These are phyloP conservation scores for Scatophagus argus DNA, from an alignment of 2,113 vertebrate species.

Conservation along the genomic window DNA sequence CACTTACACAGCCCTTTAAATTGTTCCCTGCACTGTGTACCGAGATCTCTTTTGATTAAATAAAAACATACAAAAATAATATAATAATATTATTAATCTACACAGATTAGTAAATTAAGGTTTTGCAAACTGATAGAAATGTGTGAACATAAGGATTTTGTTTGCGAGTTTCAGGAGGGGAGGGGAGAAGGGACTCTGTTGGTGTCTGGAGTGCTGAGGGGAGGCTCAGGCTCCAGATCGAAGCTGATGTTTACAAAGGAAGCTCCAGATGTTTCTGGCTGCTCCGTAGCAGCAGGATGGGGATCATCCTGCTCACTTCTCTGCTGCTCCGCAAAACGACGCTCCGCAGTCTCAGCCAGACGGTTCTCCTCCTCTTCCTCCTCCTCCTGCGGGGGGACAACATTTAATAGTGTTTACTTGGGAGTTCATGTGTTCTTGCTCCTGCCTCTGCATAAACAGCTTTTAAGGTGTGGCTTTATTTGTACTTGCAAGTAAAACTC, in stretches of 20 bases:
- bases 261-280: constrained; percentile 85
- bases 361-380: constrained; percentile 96
- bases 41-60: constrained; percentile 34
- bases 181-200: constrained; percentile 86
- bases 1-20: constrained; percentile 47
- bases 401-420: neutral
- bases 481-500: constrained; percentile 1
- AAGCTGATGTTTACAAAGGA: constrained; percentile 96
- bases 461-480: neutral
- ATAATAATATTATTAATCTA: constrained; percentile 41
- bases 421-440: neutral
- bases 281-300: constrained; percentile 77
- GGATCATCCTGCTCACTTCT: constrained; percentile 78
- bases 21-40: constrained; percentile 28
- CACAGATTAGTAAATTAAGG: constrained; percentile 14
- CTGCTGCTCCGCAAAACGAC: constrained; percentile 84
- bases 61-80: constrained; percentile 50
- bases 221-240: constrained; percentile 88
- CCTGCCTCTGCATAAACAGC: neutral
- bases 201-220: constrained; percentile 75
- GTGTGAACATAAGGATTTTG: neutral
- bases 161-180: constrained; percentile 81
- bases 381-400: constrained; percentile 86
- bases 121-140: constrained; percentile 22
- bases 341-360: constrained; percentile 92